These are phyloP conservation scores for Drosophila anomelani DNA, from an alignment of 2,888 invertebrate species.

Conservation along the genomic window DNA sequence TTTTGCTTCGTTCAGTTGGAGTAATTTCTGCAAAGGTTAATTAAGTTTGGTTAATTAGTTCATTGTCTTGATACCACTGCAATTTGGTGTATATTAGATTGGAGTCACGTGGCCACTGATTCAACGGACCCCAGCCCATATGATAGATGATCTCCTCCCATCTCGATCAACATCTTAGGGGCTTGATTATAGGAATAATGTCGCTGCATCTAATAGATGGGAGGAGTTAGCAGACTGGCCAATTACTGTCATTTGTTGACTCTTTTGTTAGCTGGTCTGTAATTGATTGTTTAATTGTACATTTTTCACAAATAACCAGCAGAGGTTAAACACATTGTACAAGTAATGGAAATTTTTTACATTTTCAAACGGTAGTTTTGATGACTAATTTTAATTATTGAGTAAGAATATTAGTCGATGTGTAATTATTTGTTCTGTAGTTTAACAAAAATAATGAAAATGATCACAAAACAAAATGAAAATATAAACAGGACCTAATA, in stretches of 20 bases:
- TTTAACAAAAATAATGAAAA: not conserved
- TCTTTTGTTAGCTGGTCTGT: conserved; percentile 7
- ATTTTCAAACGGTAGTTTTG: not conserved
- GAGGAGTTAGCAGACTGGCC: conserved; percentile 11
- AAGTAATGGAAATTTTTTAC: not conserved
- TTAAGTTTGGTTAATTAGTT: not conserved
- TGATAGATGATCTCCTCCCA: conserved; percentile 21
- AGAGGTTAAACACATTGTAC: not conserved
- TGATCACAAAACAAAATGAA: not conserved
- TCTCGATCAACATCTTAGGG: conserved; percentile 35
- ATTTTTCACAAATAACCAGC: not conserved
- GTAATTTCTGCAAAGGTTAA: conserved; percentile 6
- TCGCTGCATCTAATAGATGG: conserved; percentile 26
- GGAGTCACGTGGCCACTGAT: conserved; percentile 29
- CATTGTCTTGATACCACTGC: not conserved
- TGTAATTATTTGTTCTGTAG: not conserved
- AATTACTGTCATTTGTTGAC: conserved; percentile 33
- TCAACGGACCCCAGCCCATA: conserved; percentile 2
- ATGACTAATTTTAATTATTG: not conserved
- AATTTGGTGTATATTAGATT: conserved; percentile 12
- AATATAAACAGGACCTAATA: not conserved
- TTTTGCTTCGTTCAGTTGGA: conserved; percentile 26
- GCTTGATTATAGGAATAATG: conserved; percentile 46
- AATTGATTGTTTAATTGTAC: conserved; percentile 13
- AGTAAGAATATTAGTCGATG: not conserved